These are phyloP conservation scores for Neoaliturus tenellus DNA, from an alignment of 2,888 invertebrate species.

Conservation along the genomic window DNA sequence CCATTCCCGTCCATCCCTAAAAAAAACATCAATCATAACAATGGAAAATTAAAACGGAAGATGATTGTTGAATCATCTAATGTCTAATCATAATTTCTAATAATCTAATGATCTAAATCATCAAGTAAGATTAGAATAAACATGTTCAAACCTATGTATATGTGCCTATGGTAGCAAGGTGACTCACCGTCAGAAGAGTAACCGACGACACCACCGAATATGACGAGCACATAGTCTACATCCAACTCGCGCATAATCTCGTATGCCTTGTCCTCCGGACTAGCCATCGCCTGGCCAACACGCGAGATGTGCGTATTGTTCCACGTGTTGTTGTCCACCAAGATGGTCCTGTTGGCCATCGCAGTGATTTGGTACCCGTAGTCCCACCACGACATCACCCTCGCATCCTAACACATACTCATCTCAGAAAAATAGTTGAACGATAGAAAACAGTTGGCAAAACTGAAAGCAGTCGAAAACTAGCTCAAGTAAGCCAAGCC, in stretches of 20 bases:
- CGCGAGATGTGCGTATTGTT: slow-evolving; percentile 99
- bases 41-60: too few species aligned
- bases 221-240: slow-evolving; percentile 98
- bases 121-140: too few species aligned
- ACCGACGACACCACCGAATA: slow-evolving; percentile 98
- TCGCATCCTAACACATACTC: slow-evolving; percentile 81
- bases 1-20: too few species aligned
- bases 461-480: too few species aligned
- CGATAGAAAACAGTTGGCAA: too few species aligned
- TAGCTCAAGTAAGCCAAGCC: too few species aligned
- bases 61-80: too few species aligned
- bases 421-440: neutral
- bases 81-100: too few species aligned
- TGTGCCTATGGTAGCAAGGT: too few species aligned
- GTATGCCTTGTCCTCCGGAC: slow-evolving; percentile 96
- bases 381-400: slow-evolving; percentile 99
- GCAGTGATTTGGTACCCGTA: slow-evolving; percentile 99
- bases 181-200: slow-evolving; percentile 96
- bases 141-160: too few species aligned
- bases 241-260: slow-evolving; percentile 98
- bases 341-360: slow-evolving; percentile 98
- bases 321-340: slow-evolving; percentile 99
- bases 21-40: too few species aligned
- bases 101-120: too few species aligned
- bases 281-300: slow-evolving; percentile 99